Conservation (phyloP, 2,797 vertebrate species). For the Allobates femoralis region DNA sequence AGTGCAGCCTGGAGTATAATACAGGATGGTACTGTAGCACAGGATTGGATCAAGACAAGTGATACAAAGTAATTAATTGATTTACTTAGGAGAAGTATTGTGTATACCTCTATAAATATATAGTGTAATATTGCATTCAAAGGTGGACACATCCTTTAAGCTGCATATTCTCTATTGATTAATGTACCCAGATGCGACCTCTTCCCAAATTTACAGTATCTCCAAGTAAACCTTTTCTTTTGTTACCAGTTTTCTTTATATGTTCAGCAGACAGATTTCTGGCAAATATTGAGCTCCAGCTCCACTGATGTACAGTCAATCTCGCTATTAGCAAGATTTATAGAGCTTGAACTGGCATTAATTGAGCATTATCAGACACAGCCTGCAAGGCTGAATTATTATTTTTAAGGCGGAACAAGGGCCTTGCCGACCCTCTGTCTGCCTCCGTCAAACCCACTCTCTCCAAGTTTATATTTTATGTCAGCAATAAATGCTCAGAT, state of each 20-base stretch:
- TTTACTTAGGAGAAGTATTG: no score
- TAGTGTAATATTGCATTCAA: no score
- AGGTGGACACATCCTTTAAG: not conserved
- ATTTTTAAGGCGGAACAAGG: constrained; percentile 82
- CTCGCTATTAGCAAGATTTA: constrained; percentile 84
- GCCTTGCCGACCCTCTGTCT: constrained; percentile 81
- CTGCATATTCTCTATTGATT: not conserved
- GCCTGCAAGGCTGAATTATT: constrained; percentile 83
- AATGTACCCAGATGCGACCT: not conserved
- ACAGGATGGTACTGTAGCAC: no score
- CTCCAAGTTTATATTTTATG: constrained; percentile 82
- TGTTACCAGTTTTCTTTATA: not conserved
- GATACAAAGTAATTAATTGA: no score
- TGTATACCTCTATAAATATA: no score
- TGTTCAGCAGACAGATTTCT: constrained; percentile 23
- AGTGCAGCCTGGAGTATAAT: no score
- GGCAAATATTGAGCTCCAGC: constrained; percentile 65
- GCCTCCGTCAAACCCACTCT: constrained; percentile 79
- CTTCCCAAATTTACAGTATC: not conserved
- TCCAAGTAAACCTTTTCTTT: not conserved
- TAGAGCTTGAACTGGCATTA: constrained; percentile 84
- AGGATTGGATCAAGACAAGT: no score
- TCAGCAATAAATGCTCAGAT: constrained; percentile 80
- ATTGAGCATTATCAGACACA: constrained; percentile 84
- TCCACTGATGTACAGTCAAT: constrained; percentile 82